These are phyloP conservation scores for Nemotelus pantherinus DNA, from an alignment of 2,888 invertebrate genomes.

Conservation along the genomic window DNA sequence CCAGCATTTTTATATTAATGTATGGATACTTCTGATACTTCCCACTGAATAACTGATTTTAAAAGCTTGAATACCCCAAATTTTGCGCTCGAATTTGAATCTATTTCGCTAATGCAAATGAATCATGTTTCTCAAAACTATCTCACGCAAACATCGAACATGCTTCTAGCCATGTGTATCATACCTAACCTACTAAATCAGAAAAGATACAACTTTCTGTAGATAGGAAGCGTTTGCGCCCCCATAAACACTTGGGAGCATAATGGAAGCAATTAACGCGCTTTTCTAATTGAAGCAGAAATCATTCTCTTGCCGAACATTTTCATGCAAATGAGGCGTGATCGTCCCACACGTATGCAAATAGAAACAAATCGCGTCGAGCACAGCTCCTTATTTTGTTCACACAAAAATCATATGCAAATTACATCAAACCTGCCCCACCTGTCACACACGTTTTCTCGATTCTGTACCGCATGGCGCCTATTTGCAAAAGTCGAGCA, in stretches of 20 bases:
- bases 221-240: neutral
- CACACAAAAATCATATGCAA: conserved; percentile 20
- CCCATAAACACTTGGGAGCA: conserved; percentile 22
- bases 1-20: too few relatives aligned
- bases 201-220: too few relatives aligned
- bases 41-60: too few relatives aligned
- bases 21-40: too few relatives aligned
- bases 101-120: too few relatives aligned
- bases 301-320: conserved; percentile 10
- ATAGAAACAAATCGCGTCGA: neutral
- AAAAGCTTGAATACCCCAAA: too few relatives aligned
- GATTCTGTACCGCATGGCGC: conserved; percentile 2
- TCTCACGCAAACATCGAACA: too few relatives aligned
- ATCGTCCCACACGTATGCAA: neutral
- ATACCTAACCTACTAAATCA: too few relatives aligned
- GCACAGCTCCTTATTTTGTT: neutral
- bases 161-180: too few relatives aligned
- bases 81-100: too few relatives aligned
- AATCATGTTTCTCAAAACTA: too few relatives aligned
- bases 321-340: conserved; percentile 40
- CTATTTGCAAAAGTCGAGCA: neutral
- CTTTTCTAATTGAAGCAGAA: neutral
- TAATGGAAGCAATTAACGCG: conserved; percentile 31
- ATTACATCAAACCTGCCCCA: conserved; percentile 36
- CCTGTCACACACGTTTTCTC: conserved; percentile 23